Conservation (phyloP, 2,888 invertebrate genomes). For the Heliconius hortense region DNA sequence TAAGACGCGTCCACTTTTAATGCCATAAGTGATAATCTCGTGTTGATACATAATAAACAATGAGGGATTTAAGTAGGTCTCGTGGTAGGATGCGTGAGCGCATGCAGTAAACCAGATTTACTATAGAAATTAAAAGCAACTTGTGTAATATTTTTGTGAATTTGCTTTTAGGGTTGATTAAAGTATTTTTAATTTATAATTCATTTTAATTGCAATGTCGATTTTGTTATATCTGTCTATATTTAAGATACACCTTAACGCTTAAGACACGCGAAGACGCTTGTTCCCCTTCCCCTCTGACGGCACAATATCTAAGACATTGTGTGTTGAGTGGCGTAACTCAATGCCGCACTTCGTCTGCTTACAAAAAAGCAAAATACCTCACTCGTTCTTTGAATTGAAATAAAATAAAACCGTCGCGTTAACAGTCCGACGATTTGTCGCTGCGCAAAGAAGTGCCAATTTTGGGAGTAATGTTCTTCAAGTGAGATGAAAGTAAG, state of each 20-base stretch:
- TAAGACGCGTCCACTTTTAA: slow-evolving; percentile 22
- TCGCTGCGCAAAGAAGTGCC: too few relatives aligned
- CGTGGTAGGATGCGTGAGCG: slow-evolving; percentile 54
- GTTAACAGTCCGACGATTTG: neutral
- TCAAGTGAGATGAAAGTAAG: too few relatives aligned
- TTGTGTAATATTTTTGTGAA: slow-evolving; percentile 25
- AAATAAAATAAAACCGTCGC: neutral
- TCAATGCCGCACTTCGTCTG: too few relatives aligned
- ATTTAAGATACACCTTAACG: too few relatives aligned
- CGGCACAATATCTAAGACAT: too few relatives aligned
- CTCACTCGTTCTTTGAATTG: neutral
- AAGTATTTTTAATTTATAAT: neutral
- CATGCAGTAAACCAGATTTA: slow-evolving; percentile 40
- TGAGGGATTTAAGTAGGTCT: slow-evolving; percentile 43
- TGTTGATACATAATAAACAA: slow-evolving; percentile 62
- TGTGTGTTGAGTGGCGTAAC: too few relatives aligned
- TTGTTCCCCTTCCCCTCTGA: too few relatives aligned
- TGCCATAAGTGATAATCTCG: slow-evolving; percentile 52
- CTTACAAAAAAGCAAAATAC: too few relatives aligned
- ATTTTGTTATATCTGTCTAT: too few relatives aligned
- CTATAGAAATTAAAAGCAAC: slow-evolving; percentile 32
- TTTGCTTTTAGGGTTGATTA: slow-evolving; percentile 23
- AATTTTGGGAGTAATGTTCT: too few relatives aligned
- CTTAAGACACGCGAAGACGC: too few relatives aligned
- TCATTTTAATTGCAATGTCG: too few relatives aligned